Base-by-base conservation (phyloP, 2,888 invertebrate genomes). In the Caenorhabditis virilis region DNA sequence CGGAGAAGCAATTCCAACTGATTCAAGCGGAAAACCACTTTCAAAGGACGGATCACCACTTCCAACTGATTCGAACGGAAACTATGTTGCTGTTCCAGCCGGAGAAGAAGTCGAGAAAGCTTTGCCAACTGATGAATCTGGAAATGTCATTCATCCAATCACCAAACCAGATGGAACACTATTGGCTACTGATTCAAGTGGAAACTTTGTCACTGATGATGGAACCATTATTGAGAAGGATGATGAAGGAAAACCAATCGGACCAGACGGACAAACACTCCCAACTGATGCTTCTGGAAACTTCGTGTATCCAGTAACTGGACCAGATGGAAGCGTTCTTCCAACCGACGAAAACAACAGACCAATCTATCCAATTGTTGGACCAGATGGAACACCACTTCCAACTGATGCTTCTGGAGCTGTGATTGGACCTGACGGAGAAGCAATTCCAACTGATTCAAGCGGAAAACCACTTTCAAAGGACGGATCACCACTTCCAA, bases 271-370 rank as follows among this genome's bases (percentile, higher is more conserved):
- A 16, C 35, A 30, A 15, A 23, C 41, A 35, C 25, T 73, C 5
- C 60, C 68, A 23, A 72, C 68, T 20, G 74, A 77, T 54, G 42
- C 47, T n/a, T 33, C 49, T 43, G 72, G 76, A 25, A 60, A 71
- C 33, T 69, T 59, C 35, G 39, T 64, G 13, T 30, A 50, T 27
- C 49, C 58, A 36, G 27, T 73, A 15, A 72, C 74, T 41, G 50
- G 58, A 27, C 55, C 76, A 5, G 41, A 45, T 18, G 50, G 50
- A 4, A 53, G 39, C 2, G 45, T 50, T 6, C 58, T 62, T 9
- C 66, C 66, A 18, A 58, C 68, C 9, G 69, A 69, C 36, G 26
- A 48, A 50, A 25, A 61, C 51, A 64, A 68, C 18, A 46, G 48
- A 30, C 48, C 55, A n/a, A 51, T 73, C 26, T 49, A 56, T 22